Percentiles rank a stretch among this genome's conserved stretches.
phyloP scores from a whole-genome alignment of 2,888 invertebrate genomes.

The Mellilla xanthometata region DNA sequence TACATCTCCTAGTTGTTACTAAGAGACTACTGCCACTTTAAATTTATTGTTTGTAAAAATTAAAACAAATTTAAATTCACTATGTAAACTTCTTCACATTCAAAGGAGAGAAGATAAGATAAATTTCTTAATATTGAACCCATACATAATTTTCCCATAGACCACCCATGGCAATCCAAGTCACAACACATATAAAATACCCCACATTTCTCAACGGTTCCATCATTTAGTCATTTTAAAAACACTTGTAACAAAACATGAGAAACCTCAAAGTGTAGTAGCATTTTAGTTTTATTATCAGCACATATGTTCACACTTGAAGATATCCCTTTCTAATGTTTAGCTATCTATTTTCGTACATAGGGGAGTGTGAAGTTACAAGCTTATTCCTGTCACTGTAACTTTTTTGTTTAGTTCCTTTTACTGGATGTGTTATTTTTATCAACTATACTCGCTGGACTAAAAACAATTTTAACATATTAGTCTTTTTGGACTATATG shows the following conservation, averaged over 20 bases:
- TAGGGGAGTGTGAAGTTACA: constrained; percentile 32
- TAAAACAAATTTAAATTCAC: too few species aligned
- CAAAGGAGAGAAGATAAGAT: too few species aligned
- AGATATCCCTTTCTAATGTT: constrained; percentile 30
- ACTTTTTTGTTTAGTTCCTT: too few species aligned
- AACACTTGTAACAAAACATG: constrained; percentile 34
- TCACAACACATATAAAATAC: constrained; percentile 23
- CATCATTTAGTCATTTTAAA: constrained; percentile 25
- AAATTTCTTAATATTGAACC: neutral
- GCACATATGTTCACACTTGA: constrained; percentile 38
- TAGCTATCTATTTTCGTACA: constrained; percentile 27
- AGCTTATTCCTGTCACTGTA: constrained; percentile 16
- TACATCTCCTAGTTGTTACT: too few species aligned
- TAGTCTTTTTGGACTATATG: too few species aligned
- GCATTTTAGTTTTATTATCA: constrained; percentile 43
- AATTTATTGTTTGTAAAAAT: too few species aligned
- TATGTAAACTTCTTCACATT: too few species aligned
- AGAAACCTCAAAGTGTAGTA: constrained; percentile 39
- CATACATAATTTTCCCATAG: constrained; percentile 8
- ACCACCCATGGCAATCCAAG: constrained; percentile 22
- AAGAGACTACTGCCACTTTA: too few species aligned
- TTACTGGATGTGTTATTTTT: constrained; percentile 12
- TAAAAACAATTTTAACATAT: too few species aligned
- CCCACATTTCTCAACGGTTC: constrained; percentile 21
- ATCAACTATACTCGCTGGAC: too few species aligned